These are phyloP conservation scores for Anarhynchus alexandrinus DNA, from an alignment of 2,113 vertebrate species.

Conservation along the genomic window DNA sequence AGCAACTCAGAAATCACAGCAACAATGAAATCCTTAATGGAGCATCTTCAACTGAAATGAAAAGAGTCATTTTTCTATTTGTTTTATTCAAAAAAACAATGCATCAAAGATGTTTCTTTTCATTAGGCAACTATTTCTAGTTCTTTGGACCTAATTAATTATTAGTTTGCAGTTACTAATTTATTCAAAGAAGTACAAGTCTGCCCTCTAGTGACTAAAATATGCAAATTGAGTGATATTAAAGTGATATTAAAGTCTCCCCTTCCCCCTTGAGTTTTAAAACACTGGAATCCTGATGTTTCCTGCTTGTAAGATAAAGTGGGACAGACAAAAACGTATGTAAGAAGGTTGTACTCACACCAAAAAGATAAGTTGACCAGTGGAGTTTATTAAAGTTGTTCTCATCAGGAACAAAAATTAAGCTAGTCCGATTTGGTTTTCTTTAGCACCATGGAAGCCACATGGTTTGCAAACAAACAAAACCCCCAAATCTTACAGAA, in stretches of 20 bases:
- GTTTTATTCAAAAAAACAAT: not conserved
- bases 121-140: not conserved
- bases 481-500: not conserved
- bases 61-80: not conserved
- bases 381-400: not conserved
- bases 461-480: not conserved
- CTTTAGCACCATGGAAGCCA: not conserved
- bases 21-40: not conserved
- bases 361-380: not conserved
- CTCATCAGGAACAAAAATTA: not conserved
- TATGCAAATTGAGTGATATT: not conserved
- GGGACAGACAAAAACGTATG: not conserved
- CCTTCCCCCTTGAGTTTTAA: not conserved
- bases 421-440: not conserved
- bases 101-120: not conserved
- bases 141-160: not conserved
- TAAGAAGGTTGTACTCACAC: not conserved
- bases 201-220: slow-evolving; percentile 71
- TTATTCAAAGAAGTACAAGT: slow-evolving; percentile 5
- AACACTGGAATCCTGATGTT: not conserved
- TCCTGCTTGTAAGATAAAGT: not conserved
- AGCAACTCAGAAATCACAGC: not conserved
- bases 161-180: not conserved
- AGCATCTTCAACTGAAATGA: not conserved
- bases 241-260: not conserved